Evolutionary conservation across 2,888 invertebrate species (phyloP).

Genomic region (Augochlorella aurata): DNA sequence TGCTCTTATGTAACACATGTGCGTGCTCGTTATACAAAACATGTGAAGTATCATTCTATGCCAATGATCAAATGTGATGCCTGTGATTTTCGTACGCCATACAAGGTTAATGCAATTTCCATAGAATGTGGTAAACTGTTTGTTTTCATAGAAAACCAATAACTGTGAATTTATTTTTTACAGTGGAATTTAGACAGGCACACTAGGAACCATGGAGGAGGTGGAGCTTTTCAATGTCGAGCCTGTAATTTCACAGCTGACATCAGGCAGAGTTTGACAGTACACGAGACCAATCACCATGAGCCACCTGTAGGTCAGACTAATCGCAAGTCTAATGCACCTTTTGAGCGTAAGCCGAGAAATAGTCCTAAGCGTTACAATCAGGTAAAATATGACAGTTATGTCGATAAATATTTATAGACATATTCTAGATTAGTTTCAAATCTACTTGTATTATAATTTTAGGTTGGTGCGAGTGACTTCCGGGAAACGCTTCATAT

Average conservation of each 20-base stretch:
- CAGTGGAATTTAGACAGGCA: slow-evolving; percentile 96
- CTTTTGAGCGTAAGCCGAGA: slow-evolving; percentile 76
- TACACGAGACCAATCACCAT: slow-evolving; percentile 96
- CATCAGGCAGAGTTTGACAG: slow-evolving; percentile 94
- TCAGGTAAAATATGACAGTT: slow-evolving; percentile 69
- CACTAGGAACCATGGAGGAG: slow-evolving; percentile 94
- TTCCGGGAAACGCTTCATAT: slow-evolving; percentile 68
- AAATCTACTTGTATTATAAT: slow-evolving; percentile 6
- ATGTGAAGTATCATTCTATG: slow-evolving; percentile 96
- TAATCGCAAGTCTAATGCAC: slow-evolving; percentile 70
- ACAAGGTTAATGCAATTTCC: slow-evolving; percentile 73
- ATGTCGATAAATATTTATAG: neutral
- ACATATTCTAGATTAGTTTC: neutral
- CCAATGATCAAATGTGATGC: slow-evolving; percentile 96
- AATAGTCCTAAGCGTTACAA: slow-evolving; percentile 78
- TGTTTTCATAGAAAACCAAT: neutral
- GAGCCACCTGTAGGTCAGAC: slow-evolving; percentile 90
- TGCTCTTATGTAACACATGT: slow-evolving; percentile 96
- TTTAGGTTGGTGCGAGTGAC: slow-evolving; percentile 78
- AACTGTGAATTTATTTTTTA: slow-evolving; percentile 8
- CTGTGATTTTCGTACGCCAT: slow-evolving; percentile 95
- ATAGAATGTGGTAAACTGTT: neutral
- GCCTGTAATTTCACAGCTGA: slow-evolving; percentile 95
- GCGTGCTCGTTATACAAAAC: slow-evolving; percentile 94
- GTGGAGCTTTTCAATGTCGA: slow-evolving; percentile 92